Base-by-base conservation (phyloP, 2,888 invertebrate species). In the Metalampra italica region DNA sequence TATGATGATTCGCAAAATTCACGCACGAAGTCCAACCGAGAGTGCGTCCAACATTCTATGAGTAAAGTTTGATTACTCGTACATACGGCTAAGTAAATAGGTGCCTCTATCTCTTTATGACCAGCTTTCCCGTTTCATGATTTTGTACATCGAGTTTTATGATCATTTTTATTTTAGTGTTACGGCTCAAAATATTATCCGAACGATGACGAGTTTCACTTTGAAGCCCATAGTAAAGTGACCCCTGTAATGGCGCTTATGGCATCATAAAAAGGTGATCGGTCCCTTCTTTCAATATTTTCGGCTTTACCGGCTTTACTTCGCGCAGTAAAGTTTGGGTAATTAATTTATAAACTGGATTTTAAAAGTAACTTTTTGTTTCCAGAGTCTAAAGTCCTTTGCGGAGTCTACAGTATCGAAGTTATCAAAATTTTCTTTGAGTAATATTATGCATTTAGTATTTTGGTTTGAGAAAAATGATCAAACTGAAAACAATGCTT, bases 91-190 rank as follows among this genome's bases (percentile, higher is more conserved):
- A 54, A 53, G 53, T 50, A 56, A 55, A 54, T 50, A 43, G 52
- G 59, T 55, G 34, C 45, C 45, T 39, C 49, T 55, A 54, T 56
- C 43, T 50, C 49, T 60, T 57, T 60, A 64, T 55, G 59, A 47
- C 46, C 49, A 61, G 41, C 22, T 41, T 60, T 52, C 58, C 56
- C 61, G 52, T 60, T 62, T 63, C 64, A 71, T 70, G 66, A 75
- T 76, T 71, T 66, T 60, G 66, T 65, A 68, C 71, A 71, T 66
- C 54, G 54, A 59, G 44, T 66, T 73, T 75, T 81, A 84, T 69
- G 74, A 66, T 75, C 75, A 78, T 82, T 78, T 81, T 81, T 79
- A 81, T 83, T 82, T 80, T 81, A 82, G 74, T 79, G 72, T 81
- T 78, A 81, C 72, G 71, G 66, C 70, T 68, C 55, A 68, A 79